Evolutionary conservation across 2,888 invertebrate species (phyloP), one percentile per base, ranked within the genome.

Genomic region (Malthinus flaveolus): DNA sequence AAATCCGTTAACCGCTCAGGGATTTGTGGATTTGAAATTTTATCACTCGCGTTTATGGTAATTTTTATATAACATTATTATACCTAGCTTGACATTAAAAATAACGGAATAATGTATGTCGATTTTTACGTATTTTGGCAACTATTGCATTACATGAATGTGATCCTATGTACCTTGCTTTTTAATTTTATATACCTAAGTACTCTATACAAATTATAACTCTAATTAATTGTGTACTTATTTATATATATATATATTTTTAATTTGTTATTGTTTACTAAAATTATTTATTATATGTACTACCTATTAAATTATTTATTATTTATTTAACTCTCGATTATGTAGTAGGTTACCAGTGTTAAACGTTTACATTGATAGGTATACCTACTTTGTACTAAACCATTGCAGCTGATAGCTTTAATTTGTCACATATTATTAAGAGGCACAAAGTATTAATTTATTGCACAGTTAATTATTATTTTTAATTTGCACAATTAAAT

Each of bases 11-110:
- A 87, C 88, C 12, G 85, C 85, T 47, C 84, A 85, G 70, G 88
- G 87, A 39, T 89, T 84, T 75, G 84, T 89, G 68, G 90, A 90
- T 78, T 81, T 90, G 39, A 90, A 90, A 74, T 90, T 89, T 78
- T 88, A 88, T 76, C 90, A 90, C 77, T 89, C 88, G 70, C 87
- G 86, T 68, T 81, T 90, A 68, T 90, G 90, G 90, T 90, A 87
- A 58, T 39, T 52, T 50, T 36, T 35, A 12, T 35, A 9, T 23
- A 49, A 9, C 10, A 39, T 15, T 49, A 35, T 47, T 32, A 23
- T 33, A 39, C 12, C 7, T 8, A 32, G 34, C n/a, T 36, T 13
- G 13, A 36, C 11, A 34, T 13, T 10, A 32, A 47, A 10, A 47
- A 33, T 34, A 34, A 12, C n/a, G 6, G 37, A 13, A 15, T 32